Percentiles rank a stretch among this genome's conserved stretches.
phyloP scores from a whole-genome alignment of 2,888 invertebrate genomes.

The Harpalus rubripes region DNA sequence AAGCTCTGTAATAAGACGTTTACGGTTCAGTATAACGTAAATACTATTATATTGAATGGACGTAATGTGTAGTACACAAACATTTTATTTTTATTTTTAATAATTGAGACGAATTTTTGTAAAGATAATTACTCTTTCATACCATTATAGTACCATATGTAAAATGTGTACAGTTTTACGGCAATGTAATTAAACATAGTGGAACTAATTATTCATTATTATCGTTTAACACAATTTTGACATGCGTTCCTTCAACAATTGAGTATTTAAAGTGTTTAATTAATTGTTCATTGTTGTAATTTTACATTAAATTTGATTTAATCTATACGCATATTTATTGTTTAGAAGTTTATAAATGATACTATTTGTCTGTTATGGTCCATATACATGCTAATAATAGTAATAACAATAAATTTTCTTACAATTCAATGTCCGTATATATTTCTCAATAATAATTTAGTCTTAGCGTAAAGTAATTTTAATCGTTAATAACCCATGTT shows the following conservation, averaged over 20 bases:
- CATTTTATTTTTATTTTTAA: too few species aligned
- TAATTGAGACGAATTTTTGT: too few species aligned
- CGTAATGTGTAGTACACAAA: too few species aligned
- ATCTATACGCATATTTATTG: neutral
- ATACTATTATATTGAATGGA: too few species aligned
- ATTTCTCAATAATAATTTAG: constrained; percentile 14
- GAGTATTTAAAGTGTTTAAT: neutral
- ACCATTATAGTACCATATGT: neutral
- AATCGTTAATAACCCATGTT: constrained; percentile 7
- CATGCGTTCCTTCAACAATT: constrained; percentile 1
- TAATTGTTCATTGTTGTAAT: constrained; percentile 5
- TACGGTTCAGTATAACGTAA: too few species aligned
- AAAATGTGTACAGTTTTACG: constrained; percentile 10
- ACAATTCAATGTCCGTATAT: neutral
- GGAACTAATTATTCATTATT: constrained; percentile 24
- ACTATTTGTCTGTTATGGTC: too few species aligned
- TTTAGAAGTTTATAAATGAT: too few species aligned
- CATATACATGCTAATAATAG: too few species aligned
- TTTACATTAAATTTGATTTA: neutral
- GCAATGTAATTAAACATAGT: constrained; percentile 7
- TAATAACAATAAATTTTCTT: too few species aligned
- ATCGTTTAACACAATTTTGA: constrained; percentile 31
- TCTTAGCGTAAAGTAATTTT: constrained; percentile 26
- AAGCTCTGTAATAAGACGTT: too few species aligned
- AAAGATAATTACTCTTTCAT: too few species aligned